Conservation (phyloP, 2,888 invertebrate genomes). For the Apodemia hepburni region DNA sequence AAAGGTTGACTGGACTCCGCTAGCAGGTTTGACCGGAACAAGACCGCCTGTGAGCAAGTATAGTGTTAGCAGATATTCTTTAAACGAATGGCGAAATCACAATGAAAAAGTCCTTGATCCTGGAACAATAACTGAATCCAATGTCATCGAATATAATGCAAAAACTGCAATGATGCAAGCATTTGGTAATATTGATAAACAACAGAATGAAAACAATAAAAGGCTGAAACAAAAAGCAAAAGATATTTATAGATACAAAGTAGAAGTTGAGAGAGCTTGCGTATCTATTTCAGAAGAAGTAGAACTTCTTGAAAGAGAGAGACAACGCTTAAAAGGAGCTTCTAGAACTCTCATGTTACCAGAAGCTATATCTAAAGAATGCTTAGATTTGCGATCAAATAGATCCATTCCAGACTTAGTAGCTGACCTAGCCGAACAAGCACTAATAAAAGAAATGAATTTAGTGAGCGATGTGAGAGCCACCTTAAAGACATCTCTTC, state of each 20-base stretch:
- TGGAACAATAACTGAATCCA: conserved; percentile 73
- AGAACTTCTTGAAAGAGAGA: conserved; percentile 83
- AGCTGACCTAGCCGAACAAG: conserved; percentile 87
- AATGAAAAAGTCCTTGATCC: conserved; percentile 76
- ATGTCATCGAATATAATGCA: conserved; percentile 81
- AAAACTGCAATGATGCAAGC: conserved; percentile 83
- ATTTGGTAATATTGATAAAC: conserved; percentile 83
- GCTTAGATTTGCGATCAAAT: conserved; percentile 84
- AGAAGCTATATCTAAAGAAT: conserved; percentile 88
- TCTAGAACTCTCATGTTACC: conserved; percentile 84
- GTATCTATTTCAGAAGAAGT: conserved; percentile 86
- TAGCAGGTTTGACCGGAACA: conserved; percentile 85
- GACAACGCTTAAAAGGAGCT: conserved; percentile 84
- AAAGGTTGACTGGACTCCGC: conserved; percentile 86
- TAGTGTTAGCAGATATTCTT: conserved; percentile 85
- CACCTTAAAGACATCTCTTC: conserved; percentile 80
- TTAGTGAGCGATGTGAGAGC: conserved; percentile 85
- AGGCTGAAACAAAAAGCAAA: conserved; percentile 83
- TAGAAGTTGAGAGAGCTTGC: conserved; percentile 85
- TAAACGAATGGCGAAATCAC: conserved; percentile 85
- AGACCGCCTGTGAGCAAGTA: conserved; percentile 88
- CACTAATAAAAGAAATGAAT: conserved; percentile 87
- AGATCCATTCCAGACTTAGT: conserved; percentile 87
- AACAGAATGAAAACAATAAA: conserved; percentile 84
- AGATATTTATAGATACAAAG: conserved; percentile 88